Evolutionary conservation across 2,888 invertebrate species (phyloP).

Genomic region (Celastrina argiolus): DNA sequence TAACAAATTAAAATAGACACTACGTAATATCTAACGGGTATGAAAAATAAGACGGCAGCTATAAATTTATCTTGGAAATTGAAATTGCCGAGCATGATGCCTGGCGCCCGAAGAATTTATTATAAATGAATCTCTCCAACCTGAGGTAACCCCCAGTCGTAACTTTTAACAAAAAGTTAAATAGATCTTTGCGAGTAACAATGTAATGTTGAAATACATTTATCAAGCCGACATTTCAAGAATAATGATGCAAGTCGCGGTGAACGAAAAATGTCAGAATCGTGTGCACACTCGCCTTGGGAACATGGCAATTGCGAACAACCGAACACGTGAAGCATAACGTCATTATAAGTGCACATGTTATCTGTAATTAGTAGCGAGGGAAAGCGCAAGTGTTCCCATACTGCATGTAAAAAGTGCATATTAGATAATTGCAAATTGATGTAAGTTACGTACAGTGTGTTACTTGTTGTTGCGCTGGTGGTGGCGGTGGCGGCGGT

Average conservation of each 20-base stretch:
- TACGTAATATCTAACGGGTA: neutral
- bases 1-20: neutral
- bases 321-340: slow-evolving; percentile 52
- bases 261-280: slow-evolving; percentile 70
- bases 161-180: slow-evolving; percentile 15
- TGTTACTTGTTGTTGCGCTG: slow-evolving; percentile 31
- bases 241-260: slow-evolving; percentile 53
- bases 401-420: slow-evolving; percentile 53
- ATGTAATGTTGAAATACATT: slow-evolving; percentile 22
- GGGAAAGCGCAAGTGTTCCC: slow-evolving; percentile 71
- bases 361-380: slow-evolving; percentile 63
- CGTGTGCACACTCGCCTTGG: slow-evolving; percentile 59
- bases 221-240: slow-evolving; percentile 50
- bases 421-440: slow-evolving; percentile 40
- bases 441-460: slow-evolving; percentile 38
- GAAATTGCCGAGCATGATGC: slow-evolving; percentile 6
- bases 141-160: neutral
- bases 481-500: slow-evolving; percentile 32
- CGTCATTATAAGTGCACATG: slow-evolving; percentile 58
- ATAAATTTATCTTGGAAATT: slow-evolving; percentile 3
- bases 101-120: slow-evolving; percentile 9
- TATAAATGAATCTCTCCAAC: slow-evolving; percentile 10
- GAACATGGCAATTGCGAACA: slow-evolving; percentile 41
- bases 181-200: slow-evolving; percentile 17
- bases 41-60: neutral